Percentiles rank a stretch among this genome's conserved stretches.
Conservation (phyloP, 2,797 vertebrate genomes). For the Anguilla pacifica region DNA sequence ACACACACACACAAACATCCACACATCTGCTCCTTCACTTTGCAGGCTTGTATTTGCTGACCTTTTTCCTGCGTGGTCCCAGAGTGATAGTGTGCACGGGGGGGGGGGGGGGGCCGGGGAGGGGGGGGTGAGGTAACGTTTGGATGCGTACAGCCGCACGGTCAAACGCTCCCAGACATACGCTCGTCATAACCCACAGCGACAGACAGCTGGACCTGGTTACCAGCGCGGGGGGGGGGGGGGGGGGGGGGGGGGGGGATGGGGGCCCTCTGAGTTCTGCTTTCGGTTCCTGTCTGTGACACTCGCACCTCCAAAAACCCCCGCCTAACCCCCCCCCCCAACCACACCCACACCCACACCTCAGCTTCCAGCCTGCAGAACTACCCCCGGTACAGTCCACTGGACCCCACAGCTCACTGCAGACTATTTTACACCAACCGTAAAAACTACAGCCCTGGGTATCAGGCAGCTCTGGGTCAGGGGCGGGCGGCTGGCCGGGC, state of each 20-base stretch:
- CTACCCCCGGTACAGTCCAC: neutral
- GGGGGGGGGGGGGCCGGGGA: constrained; percentile 16
- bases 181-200: constrained; percentile 65
- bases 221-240: constrained; percentile 56
- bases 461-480: constrained; percentile 34
- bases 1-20: constrained; percentile 29
- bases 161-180: constrained; percentile 61
- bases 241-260: constrained; percentile 14
- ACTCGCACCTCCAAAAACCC: constrained; percentile 7
- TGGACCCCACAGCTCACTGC: neutral
- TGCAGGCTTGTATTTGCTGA: constrained; percentile 53
- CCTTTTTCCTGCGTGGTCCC: constrained; percentile 57
- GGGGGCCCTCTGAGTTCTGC: constrained; percentile 4
- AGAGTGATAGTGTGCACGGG: constrained; percentile 45
- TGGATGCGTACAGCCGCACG: constrained; percentile 64
- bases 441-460: neutral
- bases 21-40: constrained; percentile 56
- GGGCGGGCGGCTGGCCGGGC: neutral
- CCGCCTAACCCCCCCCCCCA: neutral
- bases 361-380: neutral
- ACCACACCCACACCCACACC: no score
- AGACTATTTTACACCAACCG: neutral
- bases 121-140: constrained; percentile 64
- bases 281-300: neutral
- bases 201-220: constrained; percentile 71